Percentiles rank a stretch among this genome's conserved stretches.
phyloP scores from a whole-genome alignment of 2,113 vertebrate species.

The Gambusia holbrooki region DNA sequence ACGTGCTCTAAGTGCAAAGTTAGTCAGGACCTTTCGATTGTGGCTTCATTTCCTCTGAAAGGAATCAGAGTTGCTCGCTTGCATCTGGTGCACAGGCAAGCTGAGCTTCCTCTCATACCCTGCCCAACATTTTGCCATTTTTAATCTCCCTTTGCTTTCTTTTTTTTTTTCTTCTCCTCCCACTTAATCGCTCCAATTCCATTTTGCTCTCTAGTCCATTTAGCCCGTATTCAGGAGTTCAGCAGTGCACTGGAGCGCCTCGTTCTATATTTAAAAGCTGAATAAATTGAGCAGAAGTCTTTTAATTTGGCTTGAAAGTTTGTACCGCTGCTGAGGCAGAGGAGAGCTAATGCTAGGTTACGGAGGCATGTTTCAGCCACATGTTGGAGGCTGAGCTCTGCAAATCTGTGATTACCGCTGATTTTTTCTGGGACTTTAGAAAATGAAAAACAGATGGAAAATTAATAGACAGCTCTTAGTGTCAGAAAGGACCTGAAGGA shows the following conservation, averaged over 20 bases:
- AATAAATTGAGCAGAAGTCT: slow-evolving; percentile 46
- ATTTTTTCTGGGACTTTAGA: neutral
- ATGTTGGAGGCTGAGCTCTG: slow-evolving; percentile 12
- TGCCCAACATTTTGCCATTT: slow-evolving; percentile 49
- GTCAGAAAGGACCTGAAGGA: too few species aligned
- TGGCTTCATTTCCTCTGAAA: slow-evolving; percentile 41
- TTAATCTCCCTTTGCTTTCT: slow-evolving; percentile 26
- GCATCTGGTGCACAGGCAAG: slow-evolving; percentile 40
- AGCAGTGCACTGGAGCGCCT: slow-evolving; percentile 34
- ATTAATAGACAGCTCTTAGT: neutral
- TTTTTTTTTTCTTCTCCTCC: slow-evolving; percentile 5
- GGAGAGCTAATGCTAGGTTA: slow-evolving; percentile 25
- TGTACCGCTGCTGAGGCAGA: slow-evolving; percentile 15
- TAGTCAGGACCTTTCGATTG: neutral
- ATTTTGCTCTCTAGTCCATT: slow-evolving; percentile 59
- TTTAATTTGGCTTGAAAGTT: slow-evolving; percentile 32
- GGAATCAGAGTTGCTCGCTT: slow-evolving; percentile 38
- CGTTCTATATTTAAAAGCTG: slow-evolving; percentile 59
- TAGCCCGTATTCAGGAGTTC: slow-evolving; percentile 53
- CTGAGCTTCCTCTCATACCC: slow-evolving; percentile 33
- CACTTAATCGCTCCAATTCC: slow-evolving; percentile 57
- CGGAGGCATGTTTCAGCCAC: slow-evolving; percentile 37
- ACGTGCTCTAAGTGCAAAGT: slow-evolving; percentile 4
- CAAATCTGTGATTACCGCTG: neutral
- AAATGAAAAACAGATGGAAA: neutral